Conservation (phyloP, 2,888 invertebrate species). For the Tetragnatha montana region DNA sequence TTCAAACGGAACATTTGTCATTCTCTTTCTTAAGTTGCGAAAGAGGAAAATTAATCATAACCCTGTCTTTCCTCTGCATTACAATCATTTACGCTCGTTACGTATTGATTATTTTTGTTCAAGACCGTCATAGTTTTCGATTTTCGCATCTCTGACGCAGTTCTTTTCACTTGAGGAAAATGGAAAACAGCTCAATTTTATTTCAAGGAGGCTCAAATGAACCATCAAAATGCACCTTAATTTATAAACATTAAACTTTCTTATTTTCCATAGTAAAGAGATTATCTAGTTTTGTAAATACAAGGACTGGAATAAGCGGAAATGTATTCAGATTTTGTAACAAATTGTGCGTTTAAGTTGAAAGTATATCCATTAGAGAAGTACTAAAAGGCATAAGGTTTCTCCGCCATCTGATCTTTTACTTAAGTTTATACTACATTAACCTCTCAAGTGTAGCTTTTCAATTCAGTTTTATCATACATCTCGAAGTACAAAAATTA, state of each 20-base stretch:
- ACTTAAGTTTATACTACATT: too few species aligned
- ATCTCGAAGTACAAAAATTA: too few species aligned
- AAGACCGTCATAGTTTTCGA: conserved; percentile 15
- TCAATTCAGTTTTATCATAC: too few species aligned
- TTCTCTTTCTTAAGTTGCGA: conserved; percentile 42
- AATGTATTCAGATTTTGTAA: too few species aligned
- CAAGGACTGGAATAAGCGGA: not conserved
- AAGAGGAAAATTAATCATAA: conserved; percentile 55
- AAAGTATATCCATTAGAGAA: too few species aligned
- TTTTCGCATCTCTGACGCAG: not conserved
- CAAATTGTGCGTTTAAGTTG: too few species aligned
- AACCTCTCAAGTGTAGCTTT: too few species aligned
- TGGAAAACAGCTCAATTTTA: conserved; percentile 7
- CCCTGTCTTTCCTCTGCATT: conserved; percentile 45
- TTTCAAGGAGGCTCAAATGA: conserved; percentile 19
- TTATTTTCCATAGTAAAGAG: not conserved
- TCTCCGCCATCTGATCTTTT: too few species aligned
- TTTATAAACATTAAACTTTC: conserved; percentile 16
- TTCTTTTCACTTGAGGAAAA: conserved; percentile 8
- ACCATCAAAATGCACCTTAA: not conserved
- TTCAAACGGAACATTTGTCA: conserved; percentile 59
- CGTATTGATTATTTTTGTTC: conserved; percentile 57
- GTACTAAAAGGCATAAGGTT: too few species aligned
- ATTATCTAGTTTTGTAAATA: not conserved
- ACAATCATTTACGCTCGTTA: conserved; percentile 42